Percentiles rank a stretch among this genome's conserved stretches.
phyloP scores from a whole-genome alignment of 2,113 vertebrate genomes.

The Bucco capensis region DNA sequence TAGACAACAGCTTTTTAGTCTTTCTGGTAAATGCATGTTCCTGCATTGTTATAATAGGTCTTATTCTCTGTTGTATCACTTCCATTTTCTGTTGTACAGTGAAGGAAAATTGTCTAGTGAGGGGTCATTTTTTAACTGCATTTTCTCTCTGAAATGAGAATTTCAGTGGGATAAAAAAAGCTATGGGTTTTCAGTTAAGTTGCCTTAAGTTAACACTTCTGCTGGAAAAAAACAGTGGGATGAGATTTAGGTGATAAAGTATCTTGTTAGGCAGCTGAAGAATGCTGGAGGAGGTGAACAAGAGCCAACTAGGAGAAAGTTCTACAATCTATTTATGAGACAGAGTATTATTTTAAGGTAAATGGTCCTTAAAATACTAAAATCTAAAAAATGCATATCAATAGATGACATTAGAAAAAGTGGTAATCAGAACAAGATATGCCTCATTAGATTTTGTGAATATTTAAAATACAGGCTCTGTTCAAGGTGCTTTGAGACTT shows the following conservation, averaged over 20 bases:
- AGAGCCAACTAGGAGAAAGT: background rate
- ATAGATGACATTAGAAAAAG: background rate
- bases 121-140: background rate
- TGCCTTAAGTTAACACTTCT: background rate
- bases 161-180: background rate
- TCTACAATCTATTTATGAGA: background rate
- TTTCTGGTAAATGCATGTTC: background rate
- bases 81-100: background rate
- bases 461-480: background rate
- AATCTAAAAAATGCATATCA: background rate
- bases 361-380: background rate
- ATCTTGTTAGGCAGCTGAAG: background rate
- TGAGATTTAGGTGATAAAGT: constrained; percentile 35
- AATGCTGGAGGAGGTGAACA: background rate
- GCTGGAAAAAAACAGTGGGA: background rate
- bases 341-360: background rate
- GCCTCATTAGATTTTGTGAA: background rate
- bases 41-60: background rate
- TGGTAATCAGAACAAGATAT: background rate
- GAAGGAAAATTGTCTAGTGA: background rate
- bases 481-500: background rate
- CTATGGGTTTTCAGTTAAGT: background rate
- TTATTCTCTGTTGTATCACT: background rate
- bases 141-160: constrained; percentile 6
- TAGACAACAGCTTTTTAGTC: background rate